Conservation (phyloP, 2,113 vertebrate species). For the Indri indri region DNA sequence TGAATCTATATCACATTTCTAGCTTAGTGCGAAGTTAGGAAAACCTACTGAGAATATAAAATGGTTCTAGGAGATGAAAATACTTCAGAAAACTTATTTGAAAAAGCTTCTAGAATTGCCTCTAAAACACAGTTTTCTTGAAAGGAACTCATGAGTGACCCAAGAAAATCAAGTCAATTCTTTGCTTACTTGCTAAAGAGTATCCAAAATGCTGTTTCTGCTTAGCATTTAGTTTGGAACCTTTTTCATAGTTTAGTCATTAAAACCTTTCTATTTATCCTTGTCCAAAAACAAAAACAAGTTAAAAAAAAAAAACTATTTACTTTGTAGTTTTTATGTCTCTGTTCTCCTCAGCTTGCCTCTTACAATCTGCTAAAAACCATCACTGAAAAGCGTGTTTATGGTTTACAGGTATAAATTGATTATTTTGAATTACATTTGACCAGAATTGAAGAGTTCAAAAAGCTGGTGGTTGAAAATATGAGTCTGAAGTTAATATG, state of each 20-base stretch:
- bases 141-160: background rate
- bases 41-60: background rate
- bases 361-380: background rate
- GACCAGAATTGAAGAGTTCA: background rate
- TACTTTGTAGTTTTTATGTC: background rate
- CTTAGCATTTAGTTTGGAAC: background rate
- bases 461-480: background rate
- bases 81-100: background rate
- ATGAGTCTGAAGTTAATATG: background rate
- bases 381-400: background rate
- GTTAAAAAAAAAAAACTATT: background rate
- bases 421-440: background rate
- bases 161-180: background rate
- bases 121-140: background rate
- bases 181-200: background rate
- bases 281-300: background rate
- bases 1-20: background rate
- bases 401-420: background rate
- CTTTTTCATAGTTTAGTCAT: background rate
- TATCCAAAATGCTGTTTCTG: background rate
- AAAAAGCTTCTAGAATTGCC: background rate
- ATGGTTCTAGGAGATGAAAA: background rate
- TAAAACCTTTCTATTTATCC: background rate
- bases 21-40: background rate
- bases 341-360: background rate